Percentiles rank a stretch among this genome's conserved stretches.
Evolutionary conservation across 1,140 invertebrate species (phyloP).

Genomic region (Drosophila baimaii): DNA sequence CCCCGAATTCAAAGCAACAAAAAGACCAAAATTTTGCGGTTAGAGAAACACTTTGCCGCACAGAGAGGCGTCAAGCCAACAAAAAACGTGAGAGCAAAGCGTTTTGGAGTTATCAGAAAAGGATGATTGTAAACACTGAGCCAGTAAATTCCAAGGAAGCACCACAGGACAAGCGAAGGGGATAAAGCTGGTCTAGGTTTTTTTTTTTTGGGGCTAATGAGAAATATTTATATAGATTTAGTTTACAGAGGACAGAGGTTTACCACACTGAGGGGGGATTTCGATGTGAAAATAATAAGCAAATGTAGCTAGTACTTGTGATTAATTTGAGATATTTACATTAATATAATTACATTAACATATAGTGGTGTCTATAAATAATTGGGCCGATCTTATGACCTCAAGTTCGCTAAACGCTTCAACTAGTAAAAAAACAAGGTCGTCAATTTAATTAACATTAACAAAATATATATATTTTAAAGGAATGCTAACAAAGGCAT

Average conservation of each 20-base stretch:
- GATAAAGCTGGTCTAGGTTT: background rate
- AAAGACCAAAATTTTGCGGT: constrained; percentile 17
- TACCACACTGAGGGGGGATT: too few relatives aligned
- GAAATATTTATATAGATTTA: background rate
- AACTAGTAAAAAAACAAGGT: too few relatives aligned
- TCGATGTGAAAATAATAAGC: too few relatives aligned
- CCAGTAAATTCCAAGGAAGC: background rate
- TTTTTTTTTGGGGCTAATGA: constrained; percentile 3
- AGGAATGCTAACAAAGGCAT: too few relatives aligned
- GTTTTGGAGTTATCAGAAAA: constrained; percentile 1
- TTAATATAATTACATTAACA: too few relatives aligned
- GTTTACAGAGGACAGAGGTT: background rate
- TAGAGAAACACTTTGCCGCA: constrained; percentile 14
- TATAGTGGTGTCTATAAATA: too few relatives aligned
- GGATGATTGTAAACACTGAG: background rate
- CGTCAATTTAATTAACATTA: too few relatives aligned
- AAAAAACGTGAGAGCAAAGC: background rate
- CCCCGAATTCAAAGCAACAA: constrained; percentile 8
- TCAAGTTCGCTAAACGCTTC: too few relatives aligned
- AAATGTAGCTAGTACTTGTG: too few relatives aligned
- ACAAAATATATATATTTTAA: too few relatives aligned
- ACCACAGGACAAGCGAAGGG: background rate
- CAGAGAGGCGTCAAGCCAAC: constrained; percentile 9
- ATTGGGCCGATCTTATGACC: too few relatives aligned
- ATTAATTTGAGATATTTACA: too few relatives aligned